Evolutionary conservation across 92 coral and sea anemone species (phyloP).

Genomic region (Palythoa grandis): DNA sequence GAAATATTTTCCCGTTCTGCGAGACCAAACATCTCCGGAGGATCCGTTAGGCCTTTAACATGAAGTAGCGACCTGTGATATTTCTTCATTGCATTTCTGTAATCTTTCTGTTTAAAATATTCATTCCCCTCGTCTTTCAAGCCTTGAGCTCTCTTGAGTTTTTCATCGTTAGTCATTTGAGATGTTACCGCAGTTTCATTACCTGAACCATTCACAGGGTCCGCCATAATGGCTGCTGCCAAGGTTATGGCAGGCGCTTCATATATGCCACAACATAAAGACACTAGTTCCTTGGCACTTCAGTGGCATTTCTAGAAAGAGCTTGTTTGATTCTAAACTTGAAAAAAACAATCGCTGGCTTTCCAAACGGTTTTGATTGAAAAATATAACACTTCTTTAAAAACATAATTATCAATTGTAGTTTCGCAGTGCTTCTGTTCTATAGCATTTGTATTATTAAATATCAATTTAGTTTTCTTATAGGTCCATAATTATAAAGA

Average conservation of each 20-base stretch:
- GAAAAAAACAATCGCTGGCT: no score
- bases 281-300: no score
- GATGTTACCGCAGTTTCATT: conserved; percentile 42
- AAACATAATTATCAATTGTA: no score
- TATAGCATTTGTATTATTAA: no score
- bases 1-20: conserved; percentile 45
- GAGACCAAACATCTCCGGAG: conserved; percentile 46
- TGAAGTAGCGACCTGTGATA: conserved; percentile 84
- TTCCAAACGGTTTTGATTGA: no score
- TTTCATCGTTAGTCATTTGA: conserved; percentile 64
- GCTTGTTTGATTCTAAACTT: no score
- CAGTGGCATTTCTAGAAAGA: no score
- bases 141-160: conserved; percentile 53
- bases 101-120: conserved; percentile 80
- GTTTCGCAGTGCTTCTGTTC: no score
- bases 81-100: conserved; percentile 83
- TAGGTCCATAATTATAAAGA: no score
- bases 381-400: no score
- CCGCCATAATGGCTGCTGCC: conserved; percentile 76
- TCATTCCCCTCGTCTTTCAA: conserved; percentile 87
- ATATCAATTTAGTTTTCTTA: no score
- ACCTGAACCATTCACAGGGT: conserved; percentile 42
- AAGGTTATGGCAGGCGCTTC: neutral
- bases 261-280: neutral
- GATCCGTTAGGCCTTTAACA: conserved; percentile 75